These are phyloP conservation scores for Poeciliopsis paucimaculata DNA, from an alignment of 2,797 vertebrate species.

Conservation along the genomic window DNA sequence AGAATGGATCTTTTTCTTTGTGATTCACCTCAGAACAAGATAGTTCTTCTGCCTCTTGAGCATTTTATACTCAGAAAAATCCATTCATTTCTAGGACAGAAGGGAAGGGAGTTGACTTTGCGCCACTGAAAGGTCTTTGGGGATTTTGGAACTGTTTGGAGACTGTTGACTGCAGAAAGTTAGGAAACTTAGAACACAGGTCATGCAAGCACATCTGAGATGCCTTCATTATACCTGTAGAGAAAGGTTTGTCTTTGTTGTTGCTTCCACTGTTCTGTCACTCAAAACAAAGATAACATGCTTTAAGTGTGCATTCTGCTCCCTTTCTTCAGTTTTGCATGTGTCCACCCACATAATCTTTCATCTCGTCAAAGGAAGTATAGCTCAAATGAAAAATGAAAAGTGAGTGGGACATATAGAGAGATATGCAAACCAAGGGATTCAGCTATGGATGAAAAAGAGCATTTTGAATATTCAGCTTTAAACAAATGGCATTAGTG, in stretches of 20 bases:
- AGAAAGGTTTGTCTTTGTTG: constrained; percentile 11
- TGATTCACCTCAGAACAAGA: constrained; percentile 40
- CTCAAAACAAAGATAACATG: constrained; percentile 2
- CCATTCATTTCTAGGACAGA: background rate
- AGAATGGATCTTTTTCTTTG: constrained; percentile 23
- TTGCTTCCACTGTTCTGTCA: constrained; percentile 13
- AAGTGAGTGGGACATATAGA: constrained; percentile 27
- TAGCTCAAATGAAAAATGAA: constrained; percentile 54
- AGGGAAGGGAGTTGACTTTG: constrained; percentile 16
- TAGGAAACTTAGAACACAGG: constrained; percentile 29
- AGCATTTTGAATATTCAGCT: constrained; percentile 27
- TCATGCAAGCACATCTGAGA: constrained; percentile 45
- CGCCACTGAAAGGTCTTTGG: constrained; percentile 22
- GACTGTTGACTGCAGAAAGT: constrained; percentile 26
- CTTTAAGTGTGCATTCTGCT: constrained; percentile 28
- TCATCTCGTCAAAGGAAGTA: constrained; percentile 43
- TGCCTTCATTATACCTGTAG: constrained; percentile 38
- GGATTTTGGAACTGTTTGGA: constrained; percentile 15
- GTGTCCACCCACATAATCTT: constrained; percentile 46
- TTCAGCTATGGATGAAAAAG: constrained; percentile 2
- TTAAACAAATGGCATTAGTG: constrained; percentile 28
- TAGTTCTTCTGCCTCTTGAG: constrained; percentile 36
- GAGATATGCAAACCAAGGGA: constrained; percentile 25
- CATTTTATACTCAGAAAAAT: constrained; percentile 16
- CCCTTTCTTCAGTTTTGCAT: constrained; percentile 25